Base-by-base conservation (phyloP, 2,888 invertebrate species). In the Chrysolina oricalcia region DNA sequence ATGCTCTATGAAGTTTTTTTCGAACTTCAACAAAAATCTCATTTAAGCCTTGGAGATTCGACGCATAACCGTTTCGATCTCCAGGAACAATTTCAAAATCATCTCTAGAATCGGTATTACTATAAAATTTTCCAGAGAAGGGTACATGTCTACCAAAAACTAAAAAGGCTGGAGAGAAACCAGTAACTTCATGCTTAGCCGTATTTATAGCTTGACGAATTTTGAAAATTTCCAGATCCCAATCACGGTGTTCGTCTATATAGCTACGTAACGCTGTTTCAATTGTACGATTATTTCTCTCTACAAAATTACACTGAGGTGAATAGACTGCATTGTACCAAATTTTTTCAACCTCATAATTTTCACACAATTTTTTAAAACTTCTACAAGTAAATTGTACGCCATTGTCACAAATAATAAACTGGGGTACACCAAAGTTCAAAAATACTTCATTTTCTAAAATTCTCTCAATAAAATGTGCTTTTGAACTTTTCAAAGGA, bases 321-420 rank as follows among this genome's bases (percentile, higher is more conserved):
- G 62, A 62, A 35, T 62, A 62, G 2, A 62, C 27, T 27, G 27
- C 62, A 27, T 62, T 15, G 10, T 62, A 62, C 27, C 62, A 62
- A 62, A 62, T 62, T 62, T 62, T 62, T 17, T 19, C 10, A 17
- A 62, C 35, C 35, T 27, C 35, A 35, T 62, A 62, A 21, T 62
- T 35, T n/a, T 27, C 23, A 62, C 62, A 62, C n/a, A 62, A 35
- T n/a, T 27, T 62, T 35, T n/a, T 17, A 27, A 62, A 62, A 15
- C 21, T 23, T 23, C 23, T 13, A 59, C 8, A 13, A n/a, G 8
- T 48, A 8, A 48, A 48, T 4, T 48, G 48, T 6, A n/a, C 6
- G 9, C 48, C 48, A n/a, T n/a, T 48, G n/a, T 48, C 48, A n/a
- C 48, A 48, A 17, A 48, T n/a, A 48, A 48, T 48, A n/a, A n/a